A percentile compares a stretch with the other conserved stretches of the same genome.
phyloP scores from a whole-genome alignment of 1,140 invertebrate species.

The Eulimnadia texana region DNA sequence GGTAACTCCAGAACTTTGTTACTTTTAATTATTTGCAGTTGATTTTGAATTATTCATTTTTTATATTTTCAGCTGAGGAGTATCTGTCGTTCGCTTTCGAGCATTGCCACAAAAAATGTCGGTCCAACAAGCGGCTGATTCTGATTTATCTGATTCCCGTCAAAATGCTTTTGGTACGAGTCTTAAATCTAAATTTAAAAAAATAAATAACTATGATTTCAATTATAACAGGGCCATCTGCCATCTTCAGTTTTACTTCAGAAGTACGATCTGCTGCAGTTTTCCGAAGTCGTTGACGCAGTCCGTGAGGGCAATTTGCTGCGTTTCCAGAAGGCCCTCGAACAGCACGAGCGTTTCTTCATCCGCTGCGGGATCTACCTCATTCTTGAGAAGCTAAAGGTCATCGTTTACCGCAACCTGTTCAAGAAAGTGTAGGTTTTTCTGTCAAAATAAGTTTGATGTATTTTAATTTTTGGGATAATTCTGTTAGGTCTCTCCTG shows the following conservation, averaged over 20 bases:
- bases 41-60: neutral
- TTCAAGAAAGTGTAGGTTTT: constrained; percentile 77
- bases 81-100: constrained; percentile 84
- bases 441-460: neutral
- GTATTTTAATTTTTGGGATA: neutral
- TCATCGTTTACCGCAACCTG: constrained; percentile 87
- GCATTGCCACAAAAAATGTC: constrained; percentile 64
- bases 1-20: constrained; percentile 32
- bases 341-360: constrained; percentile 76
- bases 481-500: constrained; percentile 45
- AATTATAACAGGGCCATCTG: constrained; percentile 54
- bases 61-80: constrained; percentile 60
- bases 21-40: neutral
- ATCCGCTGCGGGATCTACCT: constrained; percentile 91
- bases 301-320: constrained; percentile 79
- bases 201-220: neutral
- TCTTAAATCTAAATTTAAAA: neutral
- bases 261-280: constrained; percentile 82
- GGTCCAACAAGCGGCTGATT: constrained; percentile 82
- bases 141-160: constrained; percentile 93
- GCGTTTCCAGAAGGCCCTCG: constrained; percentile 69
- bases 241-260: constrained; percentile 60
- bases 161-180: constrained; percentile 70
- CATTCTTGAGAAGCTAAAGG: constrained; percentile 90
- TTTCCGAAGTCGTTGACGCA: constrained; percentile 70